A percentile compares a stretch with the other conserved stretches of the same genome.
These are phyloP conservation scores for Meghimatium bilineatum DNA, from an alignment of 2,888 invertebrate genomes.

Conservation along the genomic window DNA sequence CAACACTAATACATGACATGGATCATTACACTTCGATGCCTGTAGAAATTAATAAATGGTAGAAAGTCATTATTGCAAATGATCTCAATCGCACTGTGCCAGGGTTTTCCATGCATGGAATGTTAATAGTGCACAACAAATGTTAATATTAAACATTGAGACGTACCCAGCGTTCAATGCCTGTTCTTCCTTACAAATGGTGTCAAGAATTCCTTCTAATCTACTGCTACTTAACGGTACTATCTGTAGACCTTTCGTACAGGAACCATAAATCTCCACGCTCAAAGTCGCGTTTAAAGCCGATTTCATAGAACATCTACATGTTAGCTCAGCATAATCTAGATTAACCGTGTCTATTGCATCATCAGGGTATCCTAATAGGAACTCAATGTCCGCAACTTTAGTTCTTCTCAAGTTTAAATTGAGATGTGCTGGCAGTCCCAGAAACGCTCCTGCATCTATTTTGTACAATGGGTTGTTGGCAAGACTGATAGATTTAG, in stretches of 20 bases:
- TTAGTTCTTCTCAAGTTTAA: constrained; percentile 47
- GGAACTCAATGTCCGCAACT: constrained; percentile 48
- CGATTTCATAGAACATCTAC: constrained; percentile 42
- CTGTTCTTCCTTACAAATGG: constrained; percentile 31
- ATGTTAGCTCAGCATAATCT: constrained; percentile 42
- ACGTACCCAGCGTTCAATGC: background rate
- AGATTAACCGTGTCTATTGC: constrained; percentile 50
- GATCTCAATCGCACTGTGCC: too few species aligned
- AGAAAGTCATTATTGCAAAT: background rate
- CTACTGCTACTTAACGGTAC: constrained; percentile 30
- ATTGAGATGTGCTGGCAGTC: constrained; percentile 41
- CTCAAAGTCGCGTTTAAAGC: constrained; percentile 39
- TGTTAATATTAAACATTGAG: background rate
- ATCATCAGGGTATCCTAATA: constrained; percentile 48
- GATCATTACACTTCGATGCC: background rate
- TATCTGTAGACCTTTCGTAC: background rate
- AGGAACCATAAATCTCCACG: constrained; percentile 34
- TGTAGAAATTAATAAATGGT: background rate
- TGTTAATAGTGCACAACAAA: background rate
- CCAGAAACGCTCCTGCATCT: constrained; percentile 48
- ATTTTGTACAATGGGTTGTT: constrained; percentile 45
- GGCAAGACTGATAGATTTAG: constrained; percentile 44
- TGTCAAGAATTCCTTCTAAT: constrained; percentile 32
- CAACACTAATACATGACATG: background rate
- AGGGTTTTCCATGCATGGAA: background rate